Conservation (phyloP, 2,888 invertebrate species). For the Tachina fera region DNA sequence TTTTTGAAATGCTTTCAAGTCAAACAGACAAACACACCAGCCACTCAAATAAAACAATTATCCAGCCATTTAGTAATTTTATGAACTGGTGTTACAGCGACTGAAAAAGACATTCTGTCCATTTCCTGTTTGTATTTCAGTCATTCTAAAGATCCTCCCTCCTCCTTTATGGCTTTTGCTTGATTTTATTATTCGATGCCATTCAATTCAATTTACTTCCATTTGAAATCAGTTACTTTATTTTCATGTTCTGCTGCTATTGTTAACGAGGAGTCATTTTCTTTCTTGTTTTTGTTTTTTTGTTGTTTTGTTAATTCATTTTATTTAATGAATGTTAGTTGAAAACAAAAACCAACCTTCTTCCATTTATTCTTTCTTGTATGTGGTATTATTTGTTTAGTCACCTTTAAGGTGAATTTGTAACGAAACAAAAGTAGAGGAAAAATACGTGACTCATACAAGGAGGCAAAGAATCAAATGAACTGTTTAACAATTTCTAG, state of each 20-base stretch:
- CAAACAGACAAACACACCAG: slow-evolving; percentile 14
- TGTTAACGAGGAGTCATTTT: slow-evolving; percentile 24
- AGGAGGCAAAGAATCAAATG: slow-evolving; percentile 40
- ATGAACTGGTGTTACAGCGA: slow-evolving; percentile 20
- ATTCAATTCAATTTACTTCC: slow-evolving; percentile 2
- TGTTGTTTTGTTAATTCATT: slow-evolving; percentile 30
- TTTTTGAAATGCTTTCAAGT: slow-evolving; percentile 8
- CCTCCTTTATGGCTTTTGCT: slow-evolving; percentile 7
- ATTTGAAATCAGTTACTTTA: slow-evolving; percentile 16
- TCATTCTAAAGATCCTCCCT: slow-evolving; percentile 29
- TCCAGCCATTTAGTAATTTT: slow-evolving; percentile 35
- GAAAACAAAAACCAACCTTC: not conserved
- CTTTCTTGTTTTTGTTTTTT: not conserved
- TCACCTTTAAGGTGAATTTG: slow-evolving; percentile 44
- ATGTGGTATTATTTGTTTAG: slow-evolving; percentile 20
- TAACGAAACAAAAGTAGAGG: not conserved
- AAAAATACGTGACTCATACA: slow-evolving; percentile 66
- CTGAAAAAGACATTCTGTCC: slow-evolving; percentile 31
- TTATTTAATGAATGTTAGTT: slow-evolving; percentile 9
- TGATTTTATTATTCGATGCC: slow-evolving; percentile 12
- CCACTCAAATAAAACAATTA: slow-evolving; percentile 50
- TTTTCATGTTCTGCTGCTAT: slow-evolving; percentile 7
- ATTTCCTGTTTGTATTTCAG: slow-evolving; percentile 43
- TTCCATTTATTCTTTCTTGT: not conserved
- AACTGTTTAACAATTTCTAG: slow-evolving; percentile 14